Evolutionary conservation across 2,113 vertebrate genomes (phyloP).

Genomic region (Isurus oxyrinchus): DNA sequence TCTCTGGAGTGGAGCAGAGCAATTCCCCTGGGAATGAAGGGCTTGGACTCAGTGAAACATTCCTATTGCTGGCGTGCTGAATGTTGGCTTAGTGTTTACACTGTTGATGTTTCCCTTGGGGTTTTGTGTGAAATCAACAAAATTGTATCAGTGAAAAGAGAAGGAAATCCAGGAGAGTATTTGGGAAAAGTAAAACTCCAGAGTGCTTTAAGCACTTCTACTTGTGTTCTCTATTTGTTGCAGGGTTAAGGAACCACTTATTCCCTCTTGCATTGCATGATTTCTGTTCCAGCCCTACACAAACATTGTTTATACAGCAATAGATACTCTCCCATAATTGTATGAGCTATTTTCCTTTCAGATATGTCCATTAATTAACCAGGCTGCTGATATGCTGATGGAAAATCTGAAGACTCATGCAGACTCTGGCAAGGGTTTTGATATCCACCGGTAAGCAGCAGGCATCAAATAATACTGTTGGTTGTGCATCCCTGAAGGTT

Average conservation of each 20-base stretch:
- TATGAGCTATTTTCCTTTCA: constrained; percentile 47
- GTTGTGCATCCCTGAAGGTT: background rate
- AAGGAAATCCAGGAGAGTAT: background rate
- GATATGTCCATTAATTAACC: constrained; percentile 84
- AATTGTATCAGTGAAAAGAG: too few species aligned
- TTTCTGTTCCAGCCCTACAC: background rate
- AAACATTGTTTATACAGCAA: background rate
- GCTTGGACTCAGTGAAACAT: background rate
- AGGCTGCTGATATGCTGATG: constrained; percentile 68
- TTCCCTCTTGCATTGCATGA: background rate
- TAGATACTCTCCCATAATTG: background rate
- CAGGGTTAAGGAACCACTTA: background rate
- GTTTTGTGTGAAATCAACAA: background rate
- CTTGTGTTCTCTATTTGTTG: background rate
- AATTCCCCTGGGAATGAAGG: background rate
- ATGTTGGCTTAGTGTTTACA: background rate
- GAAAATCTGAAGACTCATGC: constrained; percentile 65
- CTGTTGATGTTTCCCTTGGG: background rate
- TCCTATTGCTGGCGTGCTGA: background rate
- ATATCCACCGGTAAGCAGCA: constrained; percentile 78
- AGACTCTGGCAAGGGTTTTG: constrained; percentile 67
- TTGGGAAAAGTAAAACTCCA: background rate
- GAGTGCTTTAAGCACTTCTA: background rate
- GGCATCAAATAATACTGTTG: background rate
- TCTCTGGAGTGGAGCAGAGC: background rate